Evolutionary conservation across 2,797 vertebrate genomes (phyloP), one percentile per base, ranked within the genome.

Genomic region (Tachyglossus aculeatus): DNA sequence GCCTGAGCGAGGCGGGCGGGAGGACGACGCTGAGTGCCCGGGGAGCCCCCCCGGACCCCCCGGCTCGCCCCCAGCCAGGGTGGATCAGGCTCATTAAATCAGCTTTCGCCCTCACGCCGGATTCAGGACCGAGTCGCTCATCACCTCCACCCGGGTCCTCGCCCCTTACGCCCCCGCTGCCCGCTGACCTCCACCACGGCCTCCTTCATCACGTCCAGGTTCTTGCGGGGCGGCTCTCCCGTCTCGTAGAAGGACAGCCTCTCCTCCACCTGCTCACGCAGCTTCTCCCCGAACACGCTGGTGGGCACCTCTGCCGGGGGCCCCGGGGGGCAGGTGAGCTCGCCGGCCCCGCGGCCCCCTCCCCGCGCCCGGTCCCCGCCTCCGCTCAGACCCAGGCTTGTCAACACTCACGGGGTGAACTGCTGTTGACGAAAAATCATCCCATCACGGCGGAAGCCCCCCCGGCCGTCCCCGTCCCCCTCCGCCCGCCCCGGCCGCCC

Each of bases 31-130:
- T 54, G 16, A 11, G 8, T 1, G 0, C 3, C 0, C 3, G 8
- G 7, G 7, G 29, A 50, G 41, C 24, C 14, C 4, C 12, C 12
- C 3, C 19, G 25, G 11, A 40, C 3, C 21, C 37, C 5, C 25
- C 43, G 14, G 14, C 4, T 36, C 8, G 11, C 13, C 10, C 9
- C 18, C 4, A 2, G 5, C 5, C 13, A 4, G 22, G 85, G 88
- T 84, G 94, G 73, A 90, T 98, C 97, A 98, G 97, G 85, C 97
- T 98, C 97, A 99, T 99, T 99, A 98, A 98, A 99, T 98, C 97
- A 98, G 95, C 90, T 92, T 91, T 61, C 56, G 71, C 97, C 97
- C 95, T 91, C 97, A 97, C 19, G 0, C 0, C 27, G 0, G 2
- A 8, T 81, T 98, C 97, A 93, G 95, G 95, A 11, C 27, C 29